phyloP scores from a whole-genome alignment of 1,140 invertebrate genomes.

The Bemisia tabaci region DNA sequence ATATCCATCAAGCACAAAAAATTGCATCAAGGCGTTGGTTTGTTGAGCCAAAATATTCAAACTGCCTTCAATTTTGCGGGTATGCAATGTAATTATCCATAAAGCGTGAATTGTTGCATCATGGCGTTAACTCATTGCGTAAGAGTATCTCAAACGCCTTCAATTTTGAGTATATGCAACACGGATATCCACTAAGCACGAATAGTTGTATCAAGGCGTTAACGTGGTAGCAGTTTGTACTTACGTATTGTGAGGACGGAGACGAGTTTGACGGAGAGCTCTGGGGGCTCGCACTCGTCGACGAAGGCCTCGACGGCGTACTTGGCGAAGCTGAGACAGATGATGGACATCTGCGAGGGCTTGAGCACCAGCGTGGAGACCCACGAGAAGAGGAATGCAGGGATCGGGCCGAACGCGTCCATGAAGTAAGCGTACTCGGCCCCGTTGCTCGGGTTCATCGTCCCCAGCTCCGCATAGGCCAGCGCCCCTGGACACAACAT shows the following conservation, averaged over 20 bases:
- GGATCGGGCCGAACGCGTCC: constrained; percentile 75
- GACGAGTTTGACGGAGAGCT: constrained; percentile 60
- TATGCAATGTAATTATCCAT: no score
- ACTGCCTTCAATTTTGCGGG: no score
- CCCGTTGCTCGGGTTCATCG: constrained; percentile 84
- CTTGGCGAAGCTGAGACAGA: constrained; percentile 84
- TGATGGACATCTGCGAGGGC: constrained; percentile 86
- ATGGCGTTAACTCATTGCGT: no score
- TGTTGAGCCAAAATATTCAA: no score
- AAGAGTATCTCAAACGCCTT: no score
- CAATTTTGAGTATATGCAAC: no score
- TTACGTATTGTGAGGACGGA: constrained; percentile 64
- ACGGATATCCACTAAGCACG: no score
- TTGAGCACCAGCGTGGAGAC: constrained; percentile 81
- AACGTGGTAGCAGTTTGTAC: constrained; percentile 20
- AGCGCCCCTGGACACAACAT: constrained; percentile 53
- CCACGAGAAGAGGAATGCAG: constrained; percentile 86
- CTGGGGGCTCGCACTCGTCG: constrained; percentile 62
- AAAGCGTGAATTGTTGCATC: no score
- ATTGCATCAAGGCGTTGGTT: no score
- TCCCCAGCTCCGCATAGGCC: constrained; percentile 83
- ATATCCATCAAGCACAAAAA: no score
- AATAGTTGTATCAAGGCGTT: no score
- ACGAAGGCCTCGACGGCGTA: constrained; percentile 88
- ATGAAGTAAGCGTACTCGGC: constrained; percentile 88